phyloP scores from a whole-genome alignment of 2,888 invertebrate genomes.

The Selenia dentaria region DNA sequence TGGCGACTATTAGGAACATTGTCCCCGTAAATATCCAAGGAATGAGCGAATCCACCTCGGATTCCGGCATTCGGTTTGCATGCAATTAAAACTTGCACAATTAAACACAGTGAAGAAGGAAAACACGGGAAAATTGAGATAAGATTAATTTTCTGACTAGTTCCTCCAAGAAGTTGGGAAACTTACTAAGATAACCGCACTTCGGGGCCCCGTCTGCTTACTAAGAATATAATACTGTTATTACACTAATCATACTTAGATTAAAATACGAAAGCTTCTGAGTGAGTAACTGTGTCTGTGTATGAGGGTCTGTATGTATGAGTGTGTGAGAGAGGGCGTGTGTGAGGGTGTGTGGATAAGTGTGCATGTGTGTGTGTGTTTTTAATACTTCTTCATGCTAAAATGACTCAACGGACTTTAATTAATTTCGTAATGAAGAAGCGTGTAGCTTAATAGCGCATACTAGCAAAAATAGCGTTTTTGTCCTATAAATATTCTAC shows the following conservation, averaged over 20 bases:
- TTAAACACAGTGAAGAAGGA: conserved; percentile 69
- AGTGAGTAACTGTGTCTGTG: too few species aligned
- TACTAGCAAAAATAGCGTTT: too few species aligned
- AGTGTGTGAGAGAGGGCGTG: too few species aligned
- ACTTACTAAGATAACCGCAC: conserved; percentile 53
- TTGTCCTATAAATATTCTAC: too few species aligned
- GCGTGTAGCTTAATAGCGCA: too few species aligned
- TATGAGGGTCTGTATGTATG: too few species aligned
- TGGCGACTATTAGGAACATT: conserved; percentile 47
- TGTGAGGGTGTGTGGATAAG: too few species aligned
- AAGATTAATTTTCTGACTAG: conserved; percentile 76
- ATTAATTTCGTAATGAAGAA: too few species aligned
- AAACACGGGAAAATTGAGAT: conserved; percentile 74
- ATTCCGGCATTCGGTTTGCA: conserved; percentile 63
- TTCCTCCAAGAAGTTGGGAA: conserved; percentile 58
- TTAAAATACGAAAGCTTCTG: conserved; percentile 33
- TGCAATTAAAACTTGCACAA: conserved; percentile 79
- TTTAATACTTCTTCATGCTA: too few species aligned
- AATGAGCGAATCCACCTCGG: conserved; percentile 50
- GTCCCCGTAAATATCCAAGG: conserved; percentile 49
- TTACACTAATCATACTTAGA: conserved; percentile 36
- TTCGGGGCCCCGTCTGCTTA: conserved; percentile 38
- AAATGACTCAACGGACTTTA: too few species aligned
- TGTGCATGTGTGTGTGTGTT: too few species aligned
- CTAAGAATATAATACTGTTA: conserved; percentile 35